A percentile compares a stretch with the other conserved stretches of the same genome.
Conservation (phyloP, 2,888 invertebrate species). For the Tiliacea citrago region DNA sequence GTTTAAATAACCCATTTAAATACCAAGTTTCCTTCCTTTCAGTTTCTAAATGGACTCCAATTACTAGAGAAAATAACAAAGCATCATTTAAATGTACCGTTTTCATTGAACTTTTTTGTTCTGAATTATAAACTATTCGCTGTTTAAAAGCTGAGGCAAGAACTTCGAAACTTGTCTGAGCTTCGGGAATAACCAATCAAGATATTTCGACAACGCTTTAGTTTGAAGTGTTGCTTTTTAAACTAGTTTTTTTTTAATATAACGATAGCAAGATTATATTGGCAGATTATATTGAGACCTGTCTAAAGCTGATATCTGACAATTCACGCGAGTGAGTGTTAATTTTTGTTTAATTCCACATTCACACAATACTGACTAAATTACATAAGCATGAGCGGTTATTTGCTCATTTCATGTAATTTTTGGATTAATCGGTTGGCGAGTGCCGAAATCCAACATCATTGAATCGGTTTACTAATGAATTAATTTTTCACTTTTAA, state of each 20-base stretch:
- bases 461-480: background rate
- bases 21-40: conserved; percentile 12
- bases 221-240: conserved; percentile 17
- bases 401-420: background rate
- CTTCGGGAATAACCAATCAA: conserved; percentile 40
- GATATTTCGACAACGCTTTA: conserved; percentile 36
- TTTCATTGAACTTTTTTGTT: conserved; percentile 35
- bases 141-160: conserved; percentile 36
- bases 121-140: conserved; percentile 47
- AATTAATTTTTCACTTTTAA: background rate
- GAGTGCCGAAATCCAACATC: background rate
- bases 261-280: background rate
- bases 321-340: background rate
- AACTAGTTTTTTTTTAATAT: conserved; percentile 12
- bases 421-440: background rate
- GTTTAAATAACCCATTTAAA: conserved; percentile 30
- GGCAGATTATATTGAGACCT: background rate
- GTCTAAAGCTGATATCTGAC: background rate
- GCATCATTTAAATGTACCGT: conserved; percentile 21
- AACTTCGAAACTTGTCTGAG: conserved; percentile 33
- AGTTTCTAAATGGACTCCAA: conserved; percentile 26
- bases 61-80: conserved; percentile 31
- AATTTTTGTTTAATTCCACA: background rate
- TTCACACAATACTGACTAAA: background rate
- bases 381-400: background rate